Evolutionary conservation across 1,140 invertebrate species (phyloP).

Genomic region (Drosophila lacteicornis): DNA sequence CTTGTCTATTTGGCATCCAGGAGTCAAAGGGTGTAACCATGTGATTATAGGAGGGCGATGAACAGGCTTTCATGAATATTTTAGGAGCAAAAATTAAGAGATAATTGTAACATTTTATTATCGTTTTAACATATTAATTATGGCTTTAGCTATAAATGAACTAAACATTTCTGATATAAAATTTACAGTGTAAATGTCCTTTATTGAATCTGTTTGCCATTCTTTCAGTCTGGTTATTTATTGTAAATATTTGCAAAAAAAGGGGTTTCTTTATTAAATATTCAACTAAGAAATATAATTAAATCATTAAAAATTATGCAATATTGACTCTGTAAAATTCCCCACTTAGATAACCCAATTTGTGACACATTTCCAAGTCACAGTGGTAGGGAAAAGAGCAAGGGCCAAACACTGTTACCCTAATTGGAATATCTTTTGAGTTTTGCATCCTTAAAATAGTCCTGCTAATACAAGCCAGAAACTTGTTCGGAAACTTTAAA

Average conservation of each 20-base stretch:
- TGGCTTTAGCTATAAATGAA: too few species aligned
- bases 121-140: too few species aligned
- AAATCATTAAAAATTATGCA: background rate
- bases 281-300: background rate
- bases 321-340: background rate
- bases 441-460: conserved; percentile 43
- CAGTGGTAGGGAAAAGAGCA: background rate
- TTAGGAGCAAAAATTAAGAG: conserved; percentile 1
- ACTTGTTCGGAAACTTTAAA: conserved; percentile 55
- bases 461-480: conserved; percentile 57
- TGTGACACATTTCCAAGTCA: conserved; percentile 41
- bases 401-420: conserved; percentile 35
- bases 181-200: too few species aligned
- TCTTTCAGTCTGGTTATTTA: too few species aligned
- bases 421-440: conserved; percentile 66
- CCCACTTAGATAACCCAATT: background rate
- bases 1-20: conserved; percentile 45
- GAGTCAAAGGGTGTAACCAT: conserved; percentile 47
- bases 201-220: too few species aligned
- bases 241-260: background rate
- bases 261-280: background rate
- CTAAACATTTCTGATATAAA: too few species aligned
- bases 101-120: background rate
- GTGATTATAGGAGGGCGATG: conserved; percentile 32
- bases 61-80: conserved; percentile 47